Evolutionary conservation across 2,888 invertebrate genomes (phyloP).

Genomic region (Pseudoips prasinana): DNA sequence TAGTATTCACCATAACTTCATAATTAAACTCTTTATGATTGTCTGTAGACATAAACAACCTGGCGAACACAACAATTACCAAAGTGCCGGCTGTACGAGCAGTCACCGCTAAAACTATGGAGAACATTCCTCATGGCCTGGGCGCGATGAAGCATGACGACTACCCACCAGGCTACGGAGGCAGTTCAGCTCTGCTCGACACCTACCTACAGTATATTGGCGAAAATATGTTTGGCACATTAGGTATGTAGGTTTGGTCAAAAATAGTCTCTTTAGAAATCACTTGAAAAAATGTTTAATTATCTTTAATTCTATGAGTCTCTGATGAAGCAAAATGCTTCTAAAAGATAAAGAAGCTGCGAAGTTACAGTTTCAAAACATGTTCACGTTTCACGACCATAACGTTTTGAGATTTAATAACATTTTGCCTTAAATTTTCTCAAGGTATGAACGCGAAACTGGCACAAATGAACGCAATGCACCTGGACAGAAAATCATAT

Average conservation of each 20-base stretch:
- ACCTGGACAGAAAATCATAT: constrained; percentile 74
- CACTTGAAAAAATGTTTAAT: not conserved
- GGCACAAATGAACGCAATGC: constrained; percentile 87
- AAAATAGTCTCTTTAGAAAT: not conserved
- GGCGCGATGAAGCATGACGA: constrained; percentile 84
- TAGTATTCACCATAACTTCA: too few relatives aligned
- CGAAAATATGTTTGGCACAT: constrained; percentile 88
- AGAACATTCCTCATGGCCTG: constrained; percentile 83
- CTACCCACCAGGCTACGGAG: constrained; percentile 86
- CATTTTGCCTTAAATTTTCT: too few relatives aligned
- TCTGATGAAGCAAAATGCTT: too few relatives aligned
- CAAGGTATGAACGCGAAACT: constrained; percentile 90
- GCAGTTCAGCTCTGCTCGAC: constrained; percentile 90
- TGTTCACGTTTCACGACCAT: too few relatives aligned
- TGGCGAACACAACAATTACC: constrained; percentile 85
- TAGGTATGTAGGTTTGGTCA: too few relatives aligned
- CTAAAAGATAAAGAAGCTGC: too few relatives aligned
- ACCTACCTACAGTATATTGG: constrained; percentile 94
- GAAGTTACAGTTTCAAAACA: too few relatives aligned
- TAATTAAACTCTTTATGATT: too few relatives aligned
- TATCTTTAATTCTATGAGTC: not conserved
- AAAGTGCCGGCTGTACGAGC: constrained; percentile 84
- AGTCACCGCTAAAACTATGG: constrained; percentile 85
- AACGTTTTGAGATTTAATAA: not conserved
- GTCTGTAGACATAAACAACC: constrained; percentile 71